A percentile compares a stretch with the other conserved stretches of the same genome.
phyloP scores from a whole-genome alignment of 1,140 invertebrate species.

The Parasteatoda tepidariorum region DNA sequence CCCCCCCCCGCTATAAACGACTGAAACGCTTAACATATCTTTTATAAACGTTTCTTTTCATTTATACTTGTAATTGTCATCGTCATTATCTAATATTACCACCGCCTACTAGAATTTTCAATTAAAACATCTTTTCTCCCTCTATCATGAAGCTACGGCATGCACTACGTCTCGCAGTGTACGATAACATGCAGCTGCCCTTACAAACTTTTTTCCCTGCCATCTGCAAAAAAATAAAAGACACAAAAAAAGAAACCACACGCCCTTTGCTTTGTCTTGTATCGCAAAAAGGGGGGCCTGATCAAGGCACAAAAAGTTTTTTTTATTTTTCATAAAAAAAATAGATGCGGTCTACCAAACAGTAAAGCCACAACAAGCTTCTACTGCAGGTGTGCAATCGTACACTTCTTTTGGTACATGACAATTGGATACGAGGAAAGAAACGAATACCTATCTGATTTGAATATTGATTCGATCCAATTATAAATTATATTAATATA shows the following conservation, averaged over 20 bases:
- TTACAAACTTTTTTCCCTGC: constrained; percentile 5
- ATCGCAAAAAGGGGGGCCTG: not conserved
- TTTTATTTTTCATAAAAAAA: not conserved
- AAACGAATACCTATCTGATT: too few species aligned
- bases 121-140: constrained; percentile 33
- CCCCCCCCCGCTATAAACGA: constrained; percentile 4
- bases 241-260: not conserved
- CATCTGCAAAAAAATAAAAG: constrained; percentile 26
- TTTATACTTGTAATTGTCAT: not conserved
- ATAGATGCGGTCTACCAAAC: constrained; percentile 33
- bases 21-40: too few species aligned
- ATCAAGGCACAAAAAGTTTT: not conserved
- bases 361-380: not conserved
- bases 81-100: constrained; percentile 29
- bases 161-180: constrained; percentile 4
- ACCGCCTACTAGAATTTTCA: constrained; percentile 40
- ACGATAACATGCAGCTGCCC: constrained; percentile 23
- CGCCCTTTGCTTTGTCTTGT: constrained; percentile 33
- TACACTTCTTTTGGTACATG: too few species aligned
- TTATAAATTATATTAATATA: too few species aligned
- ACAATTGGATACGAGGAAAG: too few species aligned
- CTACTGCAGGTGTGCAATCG: constrained; percentile 7
- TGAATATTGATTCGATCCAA: too few species aligned
- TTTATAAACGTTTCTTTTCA: not conserved
- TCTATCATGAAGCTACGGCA: not conserved